A percentile compares a stretch with the other conserved stretches of the same genome.
Evolutionary conservation across 2,888 invertebrate species (phyloP).

Genomic region (Pachycephus smyrnensis): DNA sequence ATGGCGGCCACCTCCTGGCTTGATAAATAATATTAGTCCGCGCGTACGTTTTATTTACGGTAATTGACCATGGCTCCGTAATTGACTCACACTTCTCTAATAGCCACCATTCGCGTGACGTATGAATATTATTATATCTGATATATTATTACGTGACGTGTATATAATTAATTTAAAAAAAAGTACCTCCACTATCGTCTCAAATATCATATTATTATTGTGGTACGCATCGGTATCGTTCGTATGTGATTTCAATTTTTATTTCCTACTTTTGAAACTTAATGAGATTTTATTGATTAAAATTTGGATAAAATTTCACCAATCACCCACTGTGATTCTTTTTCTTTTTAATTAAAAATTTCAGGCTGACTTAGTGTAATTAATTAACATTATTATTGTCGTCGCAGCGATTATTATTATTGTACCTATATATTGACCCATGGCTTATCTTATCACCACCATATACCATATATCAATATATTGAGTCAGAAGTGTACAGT

Average conservation of each 20-base stretch:
- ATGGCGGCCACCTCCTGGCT: slow-evolving; percentile 22
- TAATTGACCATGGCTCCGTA: slow-evolving; percentile 24
- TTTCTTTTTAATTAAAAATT: background rate
- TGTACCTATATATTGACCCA: too few species aligned
- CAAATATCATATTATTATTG: too few species aligned
- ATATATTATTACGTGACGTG: background rate
- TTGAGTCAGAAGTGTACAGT: too few species aligned
- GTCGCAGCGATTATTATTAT: background rate
- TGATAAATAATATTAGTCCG: slow-evolving; percentile 46
- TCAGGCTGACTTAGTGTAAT: background rate
- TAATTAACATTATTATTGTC: background rate
- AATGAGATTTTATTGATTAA: background rate
- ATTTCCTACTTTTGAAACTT: background rate
- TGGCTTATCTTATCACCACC: too few species aligned
- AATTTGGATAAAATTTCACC: background rate
- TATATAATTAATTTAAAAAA: background rate
- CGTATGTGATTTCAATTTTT: background rate
- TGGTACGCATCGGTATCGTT: too few species aligned
- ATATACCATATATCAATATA: too few species aligned
- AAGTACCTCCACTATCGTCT: background rate
- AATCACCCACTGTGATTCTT: background rate
- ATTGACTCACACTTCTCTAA: background rate
- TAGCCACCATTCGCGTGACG: background rate
- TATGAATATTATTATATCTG: background rate
- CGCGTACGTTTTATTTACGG: slow-evolving; percentile 38